Conservation (phyloP, 2,888 invertebrate genomes). For the Uropetala carovei region DNA sequence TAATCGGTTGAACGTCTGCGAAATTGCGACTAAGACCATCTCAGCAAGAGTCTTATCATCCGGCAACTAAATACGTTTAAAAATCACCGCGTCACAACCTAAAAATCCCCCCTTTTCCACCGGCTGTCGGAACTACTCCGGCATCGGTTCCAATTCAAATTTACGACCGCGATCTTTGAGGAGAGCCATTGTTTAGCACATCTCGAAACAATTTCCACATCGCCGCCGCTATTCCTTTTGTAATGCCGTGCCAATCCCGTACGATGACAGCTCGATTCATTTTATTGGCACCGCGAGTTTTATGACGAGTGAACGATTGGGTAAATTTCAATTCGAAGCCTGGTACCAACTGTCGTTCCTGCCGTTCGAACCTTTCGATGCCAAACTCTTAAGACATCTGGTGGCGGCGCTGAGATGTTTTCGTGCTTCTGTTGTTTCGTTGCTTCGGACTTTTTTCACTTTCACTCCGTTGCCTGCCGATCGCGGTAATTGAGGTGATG, state of each 20-base stretch:
- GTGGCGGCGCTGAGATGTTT: neutral
- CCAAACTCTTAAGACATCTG: neutral
- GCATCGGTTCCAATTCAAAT: too few species aligned
- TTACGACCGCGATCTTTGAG: too few species aligned
- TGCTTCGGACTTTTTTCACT: neutral
- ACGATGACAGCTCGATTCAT: constrained; percentile 5
- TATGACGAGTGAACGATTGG: constrained; percentile 3
- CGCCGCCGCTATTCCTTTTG: neutral
- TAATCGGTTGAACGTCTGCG: too few species aligned
- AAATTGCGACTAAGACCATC: too few species aligned
- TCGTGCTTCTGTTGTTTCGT: neutral
- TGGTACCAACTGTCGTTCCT: neutral
- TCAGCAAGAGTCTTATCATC: too few species aligned
- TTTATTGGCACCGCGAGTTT: neutral
- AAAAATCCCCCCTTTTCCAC: too few species aligned
- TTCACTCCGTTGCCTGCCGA: neutral
- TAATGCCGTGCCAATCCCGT: neutral
- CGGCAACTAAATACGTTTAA: too few species aligned
- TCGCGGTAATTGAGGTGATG: neutral
- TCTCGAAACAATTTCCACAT: neutral
- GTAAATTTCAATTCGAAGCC: neutral
- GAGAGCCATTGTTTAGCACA: neutral
- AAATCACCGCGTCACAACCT: too few species aligned
- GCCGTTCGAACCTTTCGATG: neutral
- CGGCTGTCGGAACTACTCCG: too few species aligned